Conservation (phyloP, 2,888 invertebrate species). For the Brachypalpus laphriformis region DNA sequence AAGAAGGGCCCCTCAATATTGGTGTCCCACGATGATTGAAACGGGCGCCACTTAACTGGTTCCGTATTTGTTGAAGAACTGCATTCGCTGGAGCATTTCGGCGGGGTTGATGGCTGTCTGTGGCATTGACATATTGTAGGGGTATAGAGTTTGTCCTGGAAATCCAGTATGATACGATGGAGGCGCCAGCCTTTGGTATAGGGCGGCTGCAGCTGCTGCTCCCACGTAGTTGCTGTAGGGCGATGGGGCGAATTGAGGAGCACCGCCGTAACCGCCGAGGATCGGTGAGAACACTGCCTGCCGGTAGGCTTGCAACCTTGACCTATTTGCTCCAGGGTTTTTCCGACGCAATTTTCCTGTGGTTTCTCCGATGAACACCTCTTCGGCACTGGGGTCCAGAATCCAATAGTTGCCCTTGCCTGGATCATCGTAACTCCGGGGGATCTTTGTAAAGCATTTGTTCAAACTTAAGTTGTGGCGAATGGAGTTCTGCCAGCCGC, state of each 20-base stretch:
- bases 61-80: slow-evolving; percentile 79
- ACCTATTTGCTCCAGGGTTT: slow-evolving; percentile 94
- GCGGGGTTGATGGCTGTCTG: slow-evolving; percentile 75
- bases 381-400: slow-evolving; percentile 98
- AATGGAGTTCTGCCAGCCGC: slow-evolving; percentile 99
- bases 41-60: slow-evolving; percentile 37
- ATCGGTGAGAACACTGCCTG: slow-evolving; percentile 83
- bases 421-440: slow-evolving; percentile 98
- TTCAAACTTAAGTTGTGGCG: slow-evolving; percentile 98
- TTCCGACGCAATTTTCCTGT: slow-evolving; percentile 97
- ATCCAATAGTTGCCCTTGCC: slow-evolving; percentile 99
- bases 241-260: slow-evolving; percentile 52
- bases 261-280: slow-evolving; percentile 75
- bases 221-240: slow-evolving; percentile 76
- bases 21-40: slow-evolving; percentile 28
- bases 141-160: slow-evolving; percentile 48
- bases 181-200: slow-evolving; percentile 81
- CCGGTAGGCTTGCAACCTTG: slow-evolving; percentile 94
- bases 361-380: slow-evolving; percentile 98
- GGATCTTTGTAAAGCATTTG: slow-evolving; percentile 99
- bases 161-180: slow-evolving; percentile 57
- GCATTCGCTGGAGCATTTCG: slow-evolving; percentile 83
- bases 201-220: slow-evolving; percentile 78
- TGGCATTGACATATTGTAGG: slow-evolving; percentile 65
- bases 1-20: slow-evolving; percentile 36